Evolutionary conservation across 2,888 invertebrate species (phyloP), one percentile per base, ranked within the genome.

Genomic region (Orthosia cruda): DNA sequence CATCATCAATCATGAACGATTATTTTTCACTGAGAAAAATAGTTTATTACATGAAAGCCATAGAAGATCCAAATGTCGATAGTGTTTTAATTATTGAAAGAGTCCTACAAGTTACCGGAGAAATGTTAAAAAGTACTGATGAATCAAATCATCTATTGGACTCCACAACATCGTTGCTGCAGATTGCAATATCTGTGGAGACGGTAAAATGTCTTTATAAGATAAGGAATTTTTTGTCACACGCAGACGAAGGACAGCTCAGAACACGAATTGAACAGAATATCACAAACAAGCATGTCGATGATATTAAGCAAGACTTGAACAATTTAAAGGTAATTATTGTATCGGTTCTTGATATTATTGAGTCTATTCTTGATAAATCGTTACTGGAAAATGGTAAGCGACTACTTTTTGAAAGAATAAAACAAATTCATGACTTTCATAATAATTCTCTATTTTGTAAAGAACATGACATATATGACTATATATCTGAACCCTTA

Each of bases 81-180:
- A 23, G n/a, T 69, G 32, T 79, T 26, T 55, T 75, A 40, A 73
- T 75, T 32, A 68, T 83, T 23, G 83, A 79, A 55, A 72, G 83
- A 63, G 62, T 54, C 3, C 16, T 83, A n/a, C 82, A 83, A 64
- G 82, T 83, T 20, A 67, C 68, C 4, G 82, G 83, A 32, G 82
- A 83, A 83, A 79, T 83, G 84, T 23, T 59, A 4, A 83, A 83
- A 74, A 59, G n/a, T 54, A 26, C 61, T 3, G 0, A n/a, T 3
- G 15, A 32, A 0, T 40, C 64, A 16, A 13, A 49, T 45, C 83
- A 83, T 72, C n/a, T 83, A 13, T 67, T 54, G 11, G 11, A 26
- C 13, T 62, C 59, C n/a, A 69, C 74, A 32, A 72, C 67, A 61
- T 62, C 71, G 32, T 32, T 83, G 20, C 52, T 83, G 5, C 71